phyloP scores from a whole-genome alignment of 2,113 vertebrate species.

The Rhegmatorhina hoffmannsi region DNA sequence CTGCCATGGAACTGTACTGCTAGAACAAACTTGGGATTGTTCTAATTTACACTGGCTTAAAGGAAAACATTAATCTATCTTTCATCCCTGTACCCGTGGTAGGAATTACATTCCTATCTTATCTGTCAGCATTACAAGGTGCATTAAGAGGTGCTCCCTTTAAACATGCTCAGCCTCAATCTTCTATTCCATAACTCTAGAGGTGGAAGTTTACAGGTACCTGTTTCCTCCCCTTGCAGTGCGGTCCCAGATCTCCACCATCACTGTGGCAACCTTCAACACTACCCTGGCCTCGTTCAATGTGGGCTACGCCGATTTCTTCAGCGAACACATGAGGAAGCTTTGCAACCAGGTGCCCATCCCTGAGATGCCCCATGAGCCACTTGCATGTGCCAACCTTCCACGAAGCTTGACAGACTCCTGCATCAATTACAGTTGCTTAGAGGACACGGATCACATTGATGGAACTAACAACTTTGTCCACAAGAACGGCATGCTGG shows the following conservation, averaged over 20 bases:
- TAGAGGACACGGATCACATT: constrained; percentile 95
- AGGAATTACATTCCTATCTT: not conserved
- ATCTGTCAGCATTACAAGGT: not conserved
- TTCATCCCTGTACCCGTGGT: not conserved
- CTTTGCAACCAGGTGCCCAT: constrained; percentile 92
- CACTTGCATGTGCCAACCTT: constrained; percentile 92
- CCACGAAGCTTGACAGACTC: constrained; percentile 97
- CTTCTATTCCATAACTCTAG: not conserved
- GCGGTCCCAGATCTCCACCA: constrained; percentile 97
- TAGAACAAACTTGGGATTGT: not conserved
- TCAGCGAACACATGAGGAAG: constrained; percentile 97
- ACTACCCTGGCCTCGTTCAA: constrained; percentile 98
- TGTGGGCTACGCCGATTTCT: constrained; percentile 96
- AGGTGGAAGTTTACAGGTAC: not conserved
- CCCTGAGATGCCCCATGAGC: constrained; percentile 91
- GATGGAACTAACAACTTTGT: constrained; percentile 98
- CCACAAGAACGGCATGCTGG: constrained; percentile 97
- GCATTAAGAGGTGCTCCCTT: not conserved
- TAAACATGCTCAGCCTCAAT: not conserved
- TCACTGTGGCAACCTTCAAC: constrained; percentile 98
- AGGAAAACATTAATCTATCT: not conserved
- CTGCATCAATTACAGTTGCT: constrained; percentile 97
- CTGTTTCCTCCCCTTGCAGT: constrained; percentile 74
- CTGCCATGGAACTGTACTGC: not conserved
- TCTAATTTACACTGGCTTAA: not conserved